Evolutionary conservation across 2,888 invertebrate genomes (phyloP), one percentile per base, ranked within the genome.

Genomic region (Osedax fenrisi): DNA sequence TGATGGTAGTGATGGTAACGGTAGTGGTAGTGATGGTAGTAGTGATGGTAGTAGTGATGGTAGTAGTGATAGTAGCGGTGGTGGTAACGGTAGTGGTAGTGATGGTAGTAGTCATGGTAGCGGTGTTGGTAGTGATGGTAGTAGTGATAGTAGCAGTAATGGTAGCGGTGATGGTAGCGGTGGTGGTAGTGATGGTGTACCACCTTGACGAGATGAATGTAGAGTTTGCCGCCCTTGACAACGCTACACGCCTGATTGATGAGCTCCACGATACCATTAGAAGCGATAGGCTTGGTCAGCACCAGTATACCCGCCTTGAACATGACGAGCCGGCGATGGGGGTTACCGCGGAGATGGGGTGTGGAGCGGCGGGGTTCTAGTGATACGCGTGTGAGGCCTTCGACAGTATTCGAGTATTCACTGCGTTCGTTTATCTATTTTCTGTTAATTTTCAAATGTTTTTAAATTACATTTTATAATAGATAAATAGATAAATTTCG

Each of bases 241-340:
- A 41, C 41, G 17, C 17, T 41, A 10, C 41, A 5, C 10, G 41
- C 41, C 17, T 41, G 41, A 17, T 41, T 41, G 41, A 41, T 41
- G 41, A 41, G 41, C 5, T 41, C 41, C 41, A 41, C 10, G 5
- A 41, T 41, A 17, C 41, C 41, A 10, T 41, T 5, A 5, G 41
- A 41, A 41, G 41, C 41, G n/a, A 76, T 26, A 3, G 79, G 78
- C n/a, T 69, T 72, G 10, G 78, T 74, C 66, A 79, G 72, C 24
- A 79, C 59, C 24, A 79, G 26, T n/a, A 79, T 41, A 0, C 79
- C 79, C 17, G 41, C 75, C 22, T 74, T 26, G 41, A 75, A 78
- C 79, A 79, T 79, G 41, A 10, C 41, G n/a, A n/a, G n/a, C n/a
- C n/a, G n/a, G n/a, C n/a, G n/a, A n/a, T n/a, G n/a, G n/a, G n/a